Conservation (phyloP, 1,140 invertebrate species). For the Scaptomyza pallida region DNA sequence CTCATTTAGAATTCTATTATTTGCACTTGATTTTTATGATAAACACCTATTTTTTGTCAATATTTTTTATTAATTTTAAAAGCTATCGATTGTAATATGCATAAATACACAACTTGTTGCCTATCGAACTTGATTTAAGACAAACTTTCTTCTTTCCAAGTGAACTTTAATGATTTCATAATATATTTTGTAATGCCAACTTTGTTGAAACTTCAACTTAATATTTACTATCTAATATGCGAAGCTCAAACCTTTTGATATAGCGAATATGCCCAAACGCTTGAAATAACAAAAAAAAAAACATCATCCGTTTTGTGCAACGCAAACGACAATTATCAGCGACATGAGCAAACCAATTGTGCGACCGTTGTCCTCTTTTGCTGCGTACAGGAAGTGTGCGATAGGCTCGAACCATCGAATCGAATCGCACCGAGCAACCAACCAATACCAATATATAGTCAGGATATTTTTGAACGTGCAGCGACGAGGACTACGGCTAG, state of each 20-base stretch:
- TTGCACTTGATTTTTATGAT: too few relatives aligned
- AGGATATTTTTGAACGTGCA: conserved; percentile 8
- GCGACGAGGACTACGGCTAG: background rate
- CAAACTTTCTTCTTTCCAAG: too few relatives aligned
- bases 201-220: too few relatives aligned
- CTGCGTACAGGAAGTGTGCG: conserved; percentile 44
- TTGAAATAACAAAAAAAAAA: background rate
- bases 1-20: too few relatives aligned
- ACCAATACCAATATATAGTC: background rate
- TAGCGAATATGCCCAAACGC: conserved; percentile 3
- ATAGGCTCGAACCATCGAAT: conserved; percentile 26
- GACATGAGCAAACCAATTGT: conserved; percentile 80
- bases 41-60: too few relatives aligned
- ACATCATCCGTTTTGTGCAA: conserved; percentile 68
- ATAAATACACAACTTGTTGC: too few relatives aligned
- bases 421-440: conserved; percentile 4
- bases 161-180: too few relatives aligned
- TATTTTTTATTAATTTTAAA: too few relatives aligned
- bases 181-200: too few relatives aligned
- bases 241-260: background rate
- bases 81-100: too few relatives aligned
- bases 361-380: conserved; percentile 30
- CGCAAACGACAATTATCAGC: conserved; percentile 74
- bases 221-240: too few relatives aligned
- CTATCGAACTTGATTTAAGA: too few relatives aligned